Evolutionary conservation across 2,888 invertebrate species (phyloP), one percentile per base, ranked within the genome.

Genomic region (Lithophane leautieri): DNA sequence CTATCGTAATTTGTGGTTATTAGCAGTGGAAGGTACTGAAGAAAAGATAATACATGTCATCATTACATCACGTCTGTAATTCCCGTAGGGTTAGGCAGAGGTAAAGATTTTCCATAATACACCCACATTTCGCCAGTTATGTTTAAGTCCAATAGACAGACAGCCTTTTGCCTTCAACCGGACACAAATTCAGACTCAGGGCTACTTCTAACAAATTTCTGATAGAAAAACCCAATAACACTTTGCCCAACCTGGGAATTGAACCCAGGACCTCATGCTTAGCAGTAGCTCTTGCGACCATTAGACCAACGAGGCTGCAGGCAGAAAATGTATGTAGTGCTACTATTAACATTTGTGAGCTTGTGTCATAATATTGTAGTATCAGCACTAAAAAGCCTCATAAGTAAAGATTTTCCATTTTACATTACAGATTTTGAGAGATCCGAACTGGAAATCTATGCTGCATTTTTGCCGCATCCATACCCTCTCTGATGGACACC

Each of bases 401-500:
- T 63, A 28, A 22, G 0, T 28, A 14, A 22, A 16, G 22, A 66
- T 47, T 66, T 28, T 28, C 28, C 2, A 66, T 22, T 65, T 47
- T 66, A 4, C 2, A 1, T 66, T 66, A 28, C 66, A 66, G 66
- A 2, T 66, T 22, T 22, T 2, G 47, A 28, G 0, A 9, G 0
- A 28, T 2, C 22, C 0, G 47, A 28, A 2, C 6, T 66, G 6
- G 47, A 66, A 9, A 0, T 50, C 9, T 14, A 6, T 6, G 2
- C 1, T 22, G 6, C 14, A 16, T 66, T 50, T 66, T 22, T 22
- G 28, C 47, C 47, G 4, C 28, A 66, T 34, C 66, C 66, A 2
- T 66, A 28, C 22, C 66, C 66, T 16, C 66, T 66, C 28, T 50
- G 66, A 66, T 66, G 66, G 66, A 22, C 14, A 9, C 47, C 66